A percentile compares a stretch with the other conserved stretches of the same genome.
phyloP scores from a whole-genome alignment of 2,797 vertebrate species.

The Tenualosa ilisha region DNA sequence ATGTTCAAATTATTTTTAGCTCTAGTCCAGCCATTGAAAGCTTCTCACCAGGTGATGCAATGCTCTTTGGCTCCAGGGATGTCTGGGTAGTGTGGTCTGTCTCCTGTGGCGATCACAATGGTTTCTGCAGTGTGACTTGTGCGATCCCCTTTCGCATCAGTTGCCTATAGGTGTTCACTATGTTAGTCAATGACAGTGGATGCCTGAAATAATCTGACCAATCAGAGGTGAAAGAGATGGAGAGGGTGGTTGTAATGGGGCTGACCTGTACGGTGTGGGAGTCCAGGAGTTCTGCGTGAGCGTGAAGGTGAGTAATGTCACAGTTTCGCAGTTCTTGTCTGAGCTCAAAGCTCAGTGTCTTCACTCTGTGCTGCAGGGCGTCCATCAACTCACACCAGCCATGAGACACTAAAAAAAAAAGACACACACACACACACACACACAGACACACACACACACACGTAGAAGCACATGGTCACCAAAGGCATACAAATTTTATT shows the following conservation, averaged over 20 bases:
- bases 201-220: background rate
- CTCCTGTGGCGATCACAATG: slow-evolving; percentile 82
- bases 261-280: slow-evolving; percentile 80
- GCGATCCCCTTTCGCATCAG: slow-evolving; percentile 72
- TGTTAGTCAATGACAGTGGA: background rate
- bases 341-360: slow-evolving; percentile 76
- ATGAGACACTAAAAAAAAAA: slow-evolving; percentile 65
- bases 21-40: background rate
- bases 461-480: background rate
- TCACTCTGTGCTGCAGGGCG: slow-evolving; percentile 74
- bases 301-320: slow-evolving; percentile 73
- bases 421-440: background rate
- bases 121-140: slow-evolving; percentile 74
- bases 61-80: slow-evolving; percentile 78
- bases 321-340: slow-evolving; percentile 73
- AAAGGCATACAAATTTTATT: too few relatives aligned
- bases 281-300: slow-evolving; percentile 74
- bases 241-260: background rate
- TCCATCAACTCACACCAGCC: slow-evolving; percentile 78
- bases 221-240: background rate
- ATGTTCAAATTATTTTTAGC: too few relatives aligned
- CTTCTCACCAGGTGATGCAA: slow-evolving; percentile 81
- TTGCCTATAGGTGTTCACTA: slow-evolving; percentile 68
- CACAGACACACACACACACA: background rate
- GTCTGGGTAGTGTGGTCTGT: slow-evolving; percentile 74